Conservation (phyloP, 2,113 vertebrate genomes). For the Triplophysa siluroides region DNA sequence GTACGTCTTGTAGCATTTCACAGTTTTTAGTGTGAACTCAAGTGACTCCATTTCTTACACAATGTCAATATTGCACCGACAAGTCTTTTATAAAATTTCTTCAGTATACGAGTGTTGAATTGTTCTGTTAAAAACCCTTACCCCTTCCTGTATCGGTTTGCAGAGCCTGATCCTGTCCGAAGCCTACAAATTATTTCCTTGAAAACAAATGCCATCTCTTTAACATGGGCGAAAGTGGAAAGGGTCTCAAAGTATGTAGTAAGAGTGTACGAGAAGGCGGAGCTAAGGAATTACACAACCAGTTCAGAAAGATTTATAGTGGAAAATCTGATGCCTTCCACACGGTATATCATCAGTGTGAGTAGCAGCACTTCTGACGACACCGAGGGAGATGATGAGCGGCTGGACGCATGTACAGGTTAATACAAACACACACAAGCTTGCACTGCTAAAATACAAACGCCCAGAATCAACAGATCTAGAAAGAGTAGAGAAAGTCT, state of each 20-base stretch:
- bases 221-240: not conserved
- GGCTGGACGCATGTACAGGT: constrained; percentile 60
- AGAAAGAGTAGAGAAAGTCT: not conserved
- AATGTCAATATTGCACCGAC: not conserved
- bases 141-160: not conserved
- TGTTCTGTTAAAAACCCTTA: not conserved
- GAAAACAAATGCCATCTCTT: not conserved
- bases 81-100: not conserved
- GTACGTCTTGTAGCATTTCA: no score
- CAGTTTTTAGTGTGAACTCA: no score
- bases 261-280: not conserved
- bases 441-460: not conserved
- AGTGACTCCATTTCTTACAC: not conserved
- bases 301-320: not conserved
- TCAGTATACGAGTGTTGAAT: not conserved
- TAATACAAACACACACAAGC: constrained; percentile 32
- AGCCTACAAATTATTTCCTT: not conserved
- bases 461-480: no score
- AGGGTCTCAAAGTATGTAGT: constrained; percentile 12
- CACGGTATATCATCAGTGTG: constrained; percentile 56
- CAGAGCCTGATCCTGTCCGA: constrained; percentile 29
- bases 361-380: constrained; percentile 40
- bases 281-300: not conserved
- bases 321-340: constrained; percentile 53
- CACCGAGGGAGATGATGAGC: constrained; percentile 13